phyloP scores from a whole-genome alignment of 2,888 invertebrate species.

The Adelphocoris suturalis region DNA sequence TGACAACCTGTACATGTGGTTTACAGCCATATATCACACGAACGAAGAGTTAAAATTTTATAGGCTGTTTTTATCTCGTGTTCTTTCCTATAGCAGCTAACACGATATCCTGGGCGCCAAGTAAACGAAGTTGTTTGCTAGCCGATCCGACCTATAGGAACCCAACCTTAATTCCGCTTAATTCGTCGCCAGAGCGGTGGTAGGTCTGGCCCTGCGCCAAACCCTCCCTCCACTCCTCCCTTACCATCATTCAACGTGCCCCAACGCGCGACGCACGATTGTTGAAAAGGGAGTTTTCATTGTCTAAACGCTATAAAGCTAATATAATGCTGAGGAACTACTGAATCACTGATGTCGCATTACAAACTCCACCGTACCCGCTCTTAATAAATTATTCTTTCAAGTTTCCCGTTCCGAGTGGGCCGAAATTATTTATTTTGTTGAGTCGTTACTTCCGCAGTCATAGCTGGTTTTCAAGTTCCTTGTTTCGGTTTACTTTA shows the following conservation, averaged over 20 bases:
- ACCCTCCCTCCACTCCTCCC: background rate
- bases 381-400: constrained; percentile 32
- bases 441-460: background rate
- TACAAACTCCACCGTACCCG: background rate
- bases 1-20: too few relatives aligned
- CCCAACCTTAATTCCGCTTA: constrained; percentile 38
- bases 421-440: background rate
- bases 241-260: background rate
- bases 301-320: background rate
- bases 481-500: too few relatives aligned
- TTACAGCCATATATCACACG: too few relatives aligned
- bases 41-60: too few relatives aligned
- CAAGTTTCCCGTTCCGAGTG: background rate
- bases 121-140: constrained; percentile 8
- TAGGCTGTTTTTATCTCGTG: too few relatives aligned
- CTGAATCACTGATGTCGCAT: background rate
- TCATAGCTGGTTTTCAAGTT: background rate
- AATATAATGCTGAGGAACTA: background rate
- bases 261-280: background rate
- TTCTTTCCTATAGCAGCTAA: background rate
- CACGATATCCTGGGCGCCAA: constrained; percentile 27
- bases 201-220: constrained; percentile 38
- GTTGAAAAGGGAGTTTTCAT: background rate
- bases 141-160: background rate
- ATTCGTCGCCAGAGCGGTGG: constrained; percentile 36